These are phyloP conservation scores for Elephantulus edwardii DNA, from an alignment of 2,113 vertebrate genomes.

Conservation along the genomic window DNA sequence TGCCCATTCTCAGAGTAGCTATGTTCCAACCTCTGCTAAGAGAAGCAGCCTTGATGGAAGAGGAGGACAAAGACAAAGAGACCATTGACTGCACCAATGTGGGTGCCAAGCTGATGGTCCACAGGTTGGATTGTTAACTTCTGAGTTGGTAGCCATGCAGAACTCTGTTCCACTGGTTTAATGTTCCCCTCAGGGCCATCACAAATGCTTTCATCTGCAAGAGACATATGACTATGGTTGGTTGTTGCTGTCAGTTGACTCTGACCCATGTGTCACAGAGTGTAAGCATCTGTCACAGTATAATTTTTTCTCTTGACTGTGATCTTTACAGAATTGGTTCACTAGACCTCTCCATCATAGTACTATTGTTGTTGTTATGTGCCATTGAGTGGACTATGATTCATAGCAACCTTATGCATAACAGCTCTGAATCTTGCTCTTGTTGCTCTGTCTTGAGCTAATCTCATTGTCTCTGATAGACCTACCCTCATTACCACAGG, in stretches of 20 bases:
- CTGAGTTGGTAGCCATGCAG: neutral
- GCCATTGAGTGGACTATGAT: no score
- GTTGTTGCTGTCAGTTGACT: neutral
- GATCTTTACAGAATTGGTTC: neutral
- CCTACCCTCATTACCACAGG: no score
- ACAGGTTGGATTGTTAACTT: neutral
- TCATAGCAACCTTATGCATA: no score
- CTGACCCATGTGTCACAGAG: neutral
- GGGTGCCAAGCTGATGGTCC: neutral
- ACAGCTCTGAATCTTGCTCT: no score
- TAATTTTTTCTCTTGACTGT: neutral
- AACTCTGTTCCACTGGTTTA: neutral
- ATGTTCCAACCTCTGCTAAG: neutral
- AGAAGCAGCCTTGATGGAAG: neutral
- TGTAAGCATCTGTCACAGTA: neutral
- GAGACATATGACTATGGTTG: neutral
- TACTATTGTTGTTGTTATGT: no score
- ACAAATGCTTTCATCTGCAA: no score
- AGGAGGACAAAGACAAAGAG: neutral
- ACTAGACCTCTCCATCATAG: no score
- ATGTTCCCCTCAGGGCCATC: neutral
- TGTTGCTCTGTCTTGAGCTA: no score
- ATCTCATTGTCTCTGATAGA: no score
- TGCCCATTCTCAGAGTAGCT: neutral
- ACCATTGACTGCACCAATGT: neutral